Base-by-base conservation (phyloP, 2,113 vertebrate species). In the Xiphophorus maculatus region DNA sequence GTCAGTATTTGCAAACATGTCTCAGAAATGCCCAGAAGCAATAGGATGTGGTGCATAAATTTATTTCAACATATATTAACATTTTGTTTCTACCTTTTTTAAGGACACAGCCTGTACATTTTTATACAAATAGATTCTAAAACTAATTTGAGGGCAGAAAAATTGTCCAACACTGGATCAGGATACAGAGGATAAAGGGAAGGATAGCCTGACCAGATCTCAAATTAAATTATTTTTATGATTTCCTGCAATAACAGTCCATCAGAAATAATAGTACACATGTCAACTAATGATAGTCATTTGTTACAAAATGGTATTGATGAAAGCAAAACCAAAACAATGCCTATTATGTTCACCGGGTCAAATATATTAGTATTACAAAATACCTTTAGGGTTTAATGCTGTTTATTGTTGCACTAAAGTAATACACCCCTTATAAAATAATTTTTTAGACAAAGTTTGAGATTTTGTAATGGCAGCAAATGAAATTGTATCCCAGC, bases 41-140 rank as follows among this genome's bases (percentile, higher is more conserved):
- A 69, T 25, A 28, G 28, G 1, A 67, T 82, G 65, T 84, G 82
- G 80, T 86, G 80, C 88, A 92, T 88, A 63, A 86, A 90, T 91
- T 90, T 86, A 93, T 91, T 93, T 91, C 76, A 87, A 90, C 89
- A 91, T 90, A 89, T 92, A 89, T 88, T 84, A 88, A 88, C 83
- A 89, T 83, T 81, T 85, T 82, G 7, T 78, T 85, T 74, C 51
- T 65, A 69, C 48, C 71, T 70, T 68, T 73, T 54, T 72, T 90
- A 83, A 85, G 89, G 87, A 91, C 84, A 89, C 82, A 80, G 27
- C 87, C 84, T 79, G 54, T 84, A 85, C 58, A 85, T 28, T 91
- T 90, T 90, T 87, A 91, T 91, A 91, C 69, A 40, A 90, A 69
- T 40, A 60, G 62, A 76, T 67, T 88, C 79, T 75, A 88, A 82